Evolutionary conservation across 2,888 invertebrate genomes (phyloP), one percentile per base, ranked within the genome.

Genomic region (Agrochola litura): DNA sequence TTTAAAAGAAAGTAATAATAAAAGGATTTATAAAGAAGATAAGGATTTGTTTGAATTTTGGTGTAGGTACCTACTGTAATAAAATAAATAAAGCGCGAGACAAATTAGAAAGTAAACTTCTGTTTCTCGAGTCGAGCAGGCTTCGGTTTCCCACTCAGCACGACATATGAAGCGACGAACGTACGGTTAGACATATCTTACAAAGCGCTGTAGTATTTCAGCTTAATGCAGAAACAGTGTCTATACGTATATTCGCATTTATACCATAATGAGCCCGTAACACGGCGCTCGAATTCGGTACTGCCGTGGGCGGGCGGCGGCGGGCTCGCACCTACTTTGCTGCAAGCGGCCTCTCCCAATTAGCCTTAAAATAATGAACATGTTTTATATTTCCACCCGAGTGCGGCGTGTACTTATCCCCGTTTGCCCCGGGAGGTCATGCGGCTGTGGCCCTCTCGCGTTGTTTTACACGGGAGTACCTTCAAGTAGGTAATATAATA

Each of bases 351-450:
- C 95, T 95, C 93, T 92, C 93, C 96, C 97, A 97, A 97, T 97
- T 97, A 97, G 96, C 96, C 95, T 95, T 95, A 95, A 96, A 96
- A 96, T 97, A 97, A 97, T 96, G 96, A 97, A 96, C 96, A 96
- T 96, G 96, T 96, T 97, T 96, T 96, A 96, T 97, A 96, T 96
- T 96, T 96, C 93, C 94, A 95, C 93, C 92, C 91, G 95, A 95
- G 95, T 94, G 95, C 95, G 95, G 95, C 94, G 90, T 96, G 95
- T 95, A 95, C 93, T 95, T 93, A 93, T 94, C 95, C 95, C 95
- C 93, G 92, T 93, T 95, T 95, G 95, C 95, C 96, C 95, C 95
- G 93, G 95, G 96, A 95, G 96, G 95, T 95, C 95, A 94, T 95
- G 93, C 93, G 94, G 93, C 91, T 91, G 91, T 88, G 92, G 92